Evolutionary conservation across 2,797 vertebrate genomes (phyloP).

Genomic region (Sternotherus odoratus): DNA sequence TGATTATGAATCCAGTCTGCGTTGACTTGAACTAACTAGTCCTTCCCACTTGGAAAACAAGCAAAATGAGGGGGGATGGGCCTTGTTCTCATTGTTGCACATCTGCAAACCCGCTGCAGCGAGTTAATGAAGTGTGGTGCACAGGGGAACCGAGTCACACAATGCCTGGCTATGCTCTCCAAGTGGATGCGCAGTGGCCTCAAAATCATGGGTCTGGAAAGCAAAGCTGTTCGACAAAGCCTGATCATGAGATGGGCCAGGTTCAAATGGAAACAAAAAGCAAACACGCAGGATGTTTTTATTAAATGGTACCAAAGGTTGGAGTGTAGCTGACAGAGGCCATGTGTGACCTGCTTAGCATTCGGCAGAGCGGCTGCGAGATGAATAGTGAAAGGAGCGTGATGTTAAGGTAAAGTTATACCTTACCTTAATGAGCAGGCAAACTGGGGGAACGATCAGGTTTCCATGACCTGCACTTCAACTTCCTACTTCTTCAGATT

Average conservation of each 20-base stretch:
- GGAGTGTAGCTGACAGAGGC: slow-evolving; percentile 72
- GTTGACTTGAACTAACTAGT: not conserved
- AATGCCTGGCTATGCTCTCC: not conserved
- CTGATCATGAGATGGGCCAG: slow-evolving; percentile 68
- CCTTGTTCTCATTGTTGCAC: not conserved
- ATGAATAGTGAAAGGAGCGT: slow-evolving; percentile 72
- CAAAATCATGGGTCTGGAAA: not conserved
- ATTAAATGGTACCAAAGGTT: slow-evolving; percentile 73
- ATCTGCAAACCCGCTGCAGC: not conserved
- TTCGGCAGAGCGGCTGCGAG: slow-evolving; percentile 44
- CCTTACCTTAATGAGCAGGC: slow-evolving; percentile 74
- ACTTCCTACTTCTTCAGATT: slow-evolving; percentile 60
- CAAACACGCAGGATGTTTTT: slow-evolving; percentile 74
- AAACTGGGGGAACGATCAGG: slow-evolving; percentile 51
- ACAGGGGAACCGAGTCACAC: not conserved
- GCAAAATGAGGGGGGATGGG: not conserved
- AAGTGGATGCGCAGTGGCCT: not conserved
- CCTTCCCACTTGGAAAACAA: not conserved
- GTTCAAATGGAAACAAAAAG: slow-evolving; percentile 65
- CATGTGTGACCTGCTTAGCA: slow-evolving; percentile 75
- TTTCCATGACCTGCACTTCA: slow-evolving; percentile 76
- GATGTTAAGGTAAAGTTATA: slow-evolving; percentile 75
- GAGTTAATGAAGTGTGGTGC: not conserved
- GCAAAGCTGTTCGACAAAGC: slow-evolving; percentile 14
- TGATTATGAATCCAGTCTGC: not conserved